Base-by-base conservation (phyloP, 2,888 invertebrate species). In the Tolmerus cingulatus region DNA sequence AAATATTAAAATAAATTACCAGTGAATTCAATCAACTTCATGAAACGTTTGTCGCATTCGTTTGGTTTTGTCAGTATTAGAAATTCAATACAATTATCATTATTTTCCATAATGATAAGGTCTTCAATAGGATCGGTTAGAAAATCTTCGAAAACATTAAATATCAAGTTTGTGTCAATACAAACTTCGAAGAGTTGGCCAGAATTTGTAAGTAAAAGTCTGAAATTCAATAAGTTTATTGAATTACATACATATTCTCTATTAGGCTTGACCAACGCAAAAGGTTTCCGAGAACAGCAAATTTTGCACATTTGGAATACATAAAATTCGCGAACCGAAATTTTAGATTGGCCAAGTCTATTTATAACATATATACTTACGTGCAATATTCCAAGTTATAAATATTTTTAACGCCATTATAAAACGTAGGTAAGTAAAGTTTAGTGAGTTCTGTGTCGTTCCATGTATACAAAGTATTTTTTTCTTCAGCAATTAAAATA, bases 11-110 rank as follows among this genome's bases (percentile, higher is more conserved):
- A 43, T 86, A 9, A 14, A 46, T 89, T 90, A 92, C 92, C 90
- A 66, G 92, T 92, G 90, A 92, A 93, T 77, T 92, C 91, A n/a
- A 93, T 88, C 30, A 92, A 90, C 89, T 91, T 91, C 85, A 93
- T 91, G 0, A 89, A 87, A 8, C 91, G 77, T 1, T 55, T 90
- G 1, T 89, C 89, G 1, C 89, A 89, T 2, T 84, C 43, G 82
- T 88, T 74, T 2, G 88, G 84, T 82, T 91, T 92, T 0, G 91
- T 91, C n/a, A 93, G 89, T 16, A 92, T 87, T 2, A 92, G 86
- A 0, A 93, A 88, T 86, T 93, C 92, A 37, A 92, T 89, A 88
- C 89, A 89, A 9, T 92, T 91, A 43, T 91, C 90, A 88, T 89
- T 91, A 84, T 90, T 90, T 88, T 92, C 92, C 90, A 92, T 91